phyloP scores from a whole-genome alignment of 2,113 vertebrate species.

The Phyllopteryx taeniolatus region DNA sequence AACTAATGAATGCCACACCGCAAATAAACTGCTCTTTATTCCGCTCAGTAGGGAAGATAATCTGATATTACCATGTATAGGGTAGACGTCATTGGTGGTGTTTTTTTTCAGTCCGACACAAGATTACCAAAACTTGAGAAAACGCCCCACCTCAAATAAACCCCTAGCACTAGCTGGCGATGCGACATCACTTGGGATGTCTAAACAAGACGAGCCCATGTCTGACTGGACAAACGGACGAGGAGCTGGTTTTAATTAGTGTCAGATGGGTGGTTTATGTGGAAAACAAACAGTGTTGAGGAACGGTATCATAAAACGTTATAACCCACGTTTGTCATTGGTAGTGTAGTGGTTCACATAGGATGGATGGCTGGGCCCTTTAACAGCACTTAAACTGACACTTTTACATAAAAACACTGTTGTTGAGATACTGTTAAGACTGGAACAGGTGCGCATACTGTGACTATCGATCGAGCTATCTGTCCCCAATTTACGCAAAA shows the following conservation, averaged over 20 bases:
- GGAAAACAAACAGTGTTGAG: neutral
- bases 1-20: neutral
- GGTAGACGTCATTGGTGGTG: too few species aligned
- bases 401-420: too few species aligned
- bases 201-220: conserved; percentile 37
- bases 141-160: neutral
- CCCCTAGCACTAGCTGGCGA: neutral
- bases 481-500: neutral
- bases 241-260: neutral
- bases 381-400: neutral
- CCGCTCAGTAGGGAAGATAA: neutral
- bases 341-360: neutral
- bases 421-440: neutral
- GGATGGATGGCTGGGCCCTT: neutral
- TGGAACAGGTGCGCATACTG: too few species aligned
- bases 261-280: neutral
- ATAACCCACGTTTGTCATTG: too few species aligned
- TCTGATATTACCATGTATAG: neutral
- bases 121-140: neutral
- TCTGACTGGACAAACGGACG: conserved; percentile 8
- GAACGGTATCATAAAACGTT: neutral
- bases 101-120: too few species aligned
- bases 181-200: neutral
- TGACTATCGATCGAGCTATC: too few species aligned
- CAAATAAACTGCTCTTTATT: neutral